Conservation (phyloP, 2,888 invertebrate species). For the Caenorhabditis sinica region DNA sequence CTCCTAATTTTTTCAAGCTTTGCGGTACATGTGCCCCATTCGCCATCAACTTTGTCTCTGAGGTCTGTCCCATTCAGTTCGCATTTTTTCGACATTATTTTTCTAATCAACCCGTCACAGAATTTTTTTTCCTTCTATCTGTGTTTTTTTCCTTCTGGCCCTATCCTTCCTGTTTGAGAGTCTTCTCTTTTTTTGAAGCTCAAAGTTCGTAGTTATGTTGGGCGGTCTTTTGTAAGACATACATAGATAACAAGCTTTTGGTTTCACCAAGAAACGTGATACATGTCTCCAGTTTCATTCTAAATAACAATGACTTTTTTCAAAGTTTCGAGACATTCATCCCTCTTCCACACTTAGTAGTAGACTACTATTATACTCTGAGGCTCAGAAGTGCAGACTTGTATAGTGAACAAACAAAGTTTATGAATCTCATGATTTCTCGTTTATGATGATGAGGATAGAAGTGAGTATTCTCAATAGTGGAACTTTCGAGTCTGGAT, state of each 20-base stretch:
- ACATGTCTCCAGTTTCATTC: constrained; percentile 37
- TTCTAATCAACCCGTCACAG: constrained; percentile 53
- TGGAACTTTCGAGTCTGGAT: background rate
- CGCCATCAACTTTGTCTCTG: constrained; percentile 36
- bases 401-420: background rate
- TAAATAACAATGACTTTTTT: background rate
- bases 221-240: constrained; percentile 13
- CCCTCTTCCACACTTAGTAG: background rate
- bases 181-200: constrained; percentile 11
- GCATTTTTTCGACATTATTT: constrained; percentile 29
- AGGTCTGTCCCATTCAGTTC: constrained; percentile 37
- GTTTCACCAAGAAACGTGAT: constrained; percentile 27
- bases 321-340: background rate
- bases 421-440: background rate
- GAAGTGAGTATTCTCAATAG: too few species aligned
- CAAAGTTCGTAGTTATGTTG: constrained; percentile 30
- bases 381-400: background rate
- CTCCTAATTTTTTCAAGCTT: constrained; percentile 55
- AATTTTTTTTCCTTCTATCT: constrained; percentile 13
- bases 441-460: background rate
- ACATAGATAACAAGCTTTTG: constrained; percentile 30
- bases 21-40: constrained; percentile 41
- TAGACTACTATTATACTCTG: background rate
- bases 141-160: background rate
- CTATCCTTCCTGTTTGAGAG: background rate